Percentiles rank a stretch among this genome's conserved stretches.
These are phyloP conservation scores for Lypha dubia DNA, from an alignment of 2,888 invertebrate species.

Conservation along the genomic window DNA sequence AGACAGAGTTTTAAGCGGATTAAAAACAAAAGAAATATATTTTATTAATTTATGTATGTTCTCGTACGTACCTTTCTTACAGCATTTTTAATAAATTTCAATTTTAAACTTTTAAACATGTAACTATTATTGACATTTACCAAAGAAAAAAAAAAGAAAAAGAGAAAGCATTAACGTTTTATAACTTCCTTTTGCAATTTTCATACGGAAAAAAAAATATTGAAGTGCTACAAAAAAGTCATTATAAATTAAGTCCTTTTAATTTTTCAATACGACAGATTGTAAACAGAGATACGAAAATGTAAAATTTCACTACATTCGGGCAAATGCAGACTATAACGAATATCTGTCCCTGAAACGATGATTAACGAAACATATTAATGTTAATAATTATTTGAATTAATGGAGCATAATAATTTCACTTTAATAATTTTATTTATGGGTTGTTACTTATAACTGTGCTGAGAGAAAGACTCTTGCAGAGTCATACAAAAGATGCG, in stretches of 20 bases:
- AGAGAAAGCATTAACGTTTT: neutral
- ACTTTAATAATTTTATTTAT: constrained; percentile 69
- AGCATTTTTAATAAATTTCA: neutral
- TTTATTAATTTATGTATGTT: no score
- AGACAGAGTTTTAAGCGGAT: no score
- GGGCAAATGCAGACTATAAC: neutral
- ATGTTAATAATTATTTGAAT: constrained; percentile 70
- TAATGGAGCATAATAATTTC: constrained; percentile 68
- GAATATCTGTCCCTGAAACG: neutral
- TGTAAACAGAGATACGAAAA: constrained; percentile 4
- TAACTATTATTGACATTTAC: neutral
- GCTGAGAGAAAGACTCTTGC: constrained; percentile 9
- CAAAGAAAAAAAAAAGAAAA: neutral
- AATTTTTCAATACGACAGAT: constrained; percentile 35
- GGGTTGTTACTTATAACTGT: constrained; percentile 62
- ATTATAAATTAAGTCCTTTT: constrained; percentile 49
- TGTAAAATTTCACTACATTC: neutral
- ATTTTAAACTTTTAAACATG: neutral
- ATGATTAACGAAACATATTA: constrained; percentile 56
- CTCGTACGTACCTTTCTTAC: no score
- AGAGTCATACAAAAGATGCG: constrained; percentile 8
- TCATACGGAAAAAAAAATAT: constrained; percentile 3
- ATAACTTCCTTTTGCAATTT: neutral
- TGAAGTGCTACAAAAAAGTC: constrained; percentile 30
- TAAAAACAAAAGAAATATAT: no score